These are phyloP conservation scores for Myotis davidii DNA, from an alignment of 2,113 vertebrate species.

Conservation along the genomic window DNA sequence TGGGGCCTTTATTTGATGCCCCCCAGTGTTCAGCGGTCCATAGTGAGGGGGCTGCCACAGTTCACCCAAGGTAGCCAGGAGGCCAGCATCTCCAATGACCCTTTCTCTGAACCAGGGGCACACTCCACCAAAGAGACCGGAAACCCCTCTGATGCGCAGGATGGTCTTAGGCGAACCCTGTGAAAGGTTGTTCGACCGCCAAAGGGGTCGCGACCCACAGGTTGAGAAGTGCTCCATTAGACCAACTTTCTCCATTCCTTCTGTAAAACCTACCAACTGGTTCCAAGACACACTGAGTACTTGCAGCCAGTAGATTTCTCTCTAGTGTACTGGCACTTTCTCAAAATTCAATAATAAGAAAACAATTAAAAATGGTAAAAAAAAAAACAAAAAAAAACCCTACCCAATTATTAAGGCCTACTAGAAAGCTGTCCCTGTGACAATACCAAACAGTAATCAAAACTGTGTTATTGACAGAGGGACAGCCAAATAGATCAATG, in stretches of 20 bases:
- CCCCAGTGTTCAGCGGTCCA: neutral
- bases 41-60: accelerated
- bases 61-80: neutral
- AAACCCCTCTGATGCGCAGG: neutral
- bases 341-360: slow-evolving; percentile 36
- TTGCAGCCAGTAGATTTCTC: neutral
- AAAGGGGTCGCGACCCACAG: too few relatives aligned
- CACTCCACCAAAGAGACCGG: neutral
- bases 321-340: neutral
- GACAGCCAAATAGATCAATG: neutral
- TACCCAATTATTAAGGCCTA: neutral
- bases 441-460: neutral
- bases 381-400: neutral
- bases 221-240: neutral
- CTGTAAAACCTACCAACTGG: neutral
- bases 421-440: neutral
- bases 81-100: too few relatives aligned
- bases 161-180: too few relatives aligned
- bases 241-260: neutral
- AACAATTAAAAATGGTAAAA: slow-evolving; percentile 6
- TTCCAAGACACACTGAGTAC: neutral
- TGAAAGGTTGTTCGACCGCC: too few relatives aligned
- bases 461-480: neutral
- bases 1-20: neutral
- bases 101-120: neutral